phyloP scores from a whole-genome alignment of 2,113 vertebrate genomes.

The Ptilonorhynchus violaceus region DNA sequence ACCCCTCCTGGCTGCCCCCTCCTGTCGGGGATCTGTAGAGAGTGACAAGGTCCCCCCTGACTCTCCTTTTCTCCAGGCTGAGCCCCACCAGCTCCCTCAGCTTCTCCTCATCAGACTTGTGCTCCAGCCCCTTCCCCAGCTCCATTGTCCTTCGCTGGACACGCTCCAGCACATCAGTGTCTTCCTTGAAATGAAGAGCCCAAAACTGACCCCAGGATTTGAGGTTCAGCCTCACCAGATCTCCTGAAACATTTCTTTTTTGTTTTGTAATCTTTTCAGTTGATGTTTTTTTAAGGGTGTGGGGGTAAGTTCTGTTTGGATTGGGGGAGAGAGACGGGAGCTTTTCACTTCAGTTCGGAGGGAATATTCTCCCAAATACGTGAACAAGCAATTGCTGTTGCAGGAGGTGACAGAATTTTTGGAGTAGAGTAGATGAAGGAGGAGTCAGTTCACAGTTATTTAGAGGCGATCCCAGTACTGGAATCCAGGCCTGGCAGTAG shows the following conservation, averaged over 20 bases:
- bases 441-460: slow-evolving; percentile 50
- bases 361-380: not conserved
- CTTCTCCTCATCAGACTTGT: not conserved
- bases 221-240: not conserved
- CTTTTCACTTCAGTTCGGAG: not conserved
- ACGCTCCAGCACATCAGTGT: not conserved
- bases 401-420: slow-evolving; percentile 64
- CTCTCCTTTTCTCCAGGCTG: not conserved
- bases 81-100: not conserved
- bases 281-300: not conserved
- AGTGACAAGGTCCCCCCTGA: not conserved
- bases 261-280: not conserved
- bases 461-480: slow-evolving; percentile 54
- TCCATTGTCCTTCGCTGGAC: not conserved
- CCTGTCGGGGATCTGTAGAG: not conserved
- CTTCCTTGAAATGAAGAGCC: not conserved
- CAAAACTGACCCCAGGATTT: not conserved
- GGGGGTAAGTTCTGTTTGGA: not conserved
- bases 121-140: not conserved
- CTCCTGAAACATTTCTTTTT: not conserved
- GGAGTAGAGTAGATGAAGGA: slow-evolving; percentile 58
- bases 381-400: slow-evolving; percentile 56
- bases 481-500: slow-evolving; percentile 54
- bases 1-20: not conserved
- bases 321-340: not conserved